A percentile compares a stretch with the other conserved stretches of the same genome.
These are phyloP conservation scores for Parazoanthus swiftii DNA, from an alignment of 92 coral and sea anemone genomes.

Conservation along the genomic window DNA sequence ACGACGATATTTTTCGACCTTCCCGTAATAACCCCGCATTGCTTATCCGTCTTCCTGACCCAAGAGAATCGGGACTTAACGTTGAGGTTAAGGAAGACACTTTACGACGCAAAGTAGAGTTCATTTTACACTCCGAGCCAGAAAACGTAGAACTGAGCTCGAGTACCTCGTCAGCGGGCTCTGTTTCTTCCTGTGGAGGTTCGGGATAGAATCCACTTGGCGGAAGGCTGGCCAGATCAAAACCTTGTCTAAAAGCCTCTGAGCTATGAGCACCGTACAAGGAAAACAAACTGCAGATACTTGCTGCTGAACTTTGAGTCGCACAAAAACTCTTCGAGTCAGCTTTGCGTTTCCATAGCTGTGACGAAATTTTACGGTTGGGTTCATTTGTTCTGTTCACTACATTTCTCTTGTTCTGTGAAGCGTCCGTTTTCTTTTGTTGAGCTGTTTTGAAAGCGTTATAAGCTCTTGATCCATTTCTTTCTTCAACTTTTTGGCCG, in stretches of 20 bases:
- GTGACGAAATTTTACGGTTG: neutral
- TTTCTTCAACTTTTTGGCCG: neutral
- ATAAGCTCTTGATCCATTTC: neutral
- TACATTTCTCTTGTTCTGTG: neutral
- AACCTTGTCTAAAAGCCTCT: constrained; percentile 64
- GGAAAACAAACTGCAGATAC: constrained; percentile 45
- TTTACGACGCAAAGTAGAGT: constrained; percentile 40
- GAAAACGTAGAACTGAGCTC: neutral
- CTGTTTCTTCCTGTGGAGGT: constrained; percentile 49
- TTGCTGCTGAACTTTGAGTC: constrained; percentile 1
- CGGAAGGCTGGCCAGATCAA: constrained; percentile 66
- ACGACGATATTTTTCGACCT: constrained; percentile 49
- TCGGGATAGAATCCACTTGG: constrained; percentile 86
- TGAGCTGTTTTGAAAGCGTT: neutral
- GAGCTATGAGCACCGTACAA: constrained; percentile 75
- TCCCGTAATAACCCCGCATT: constrained; percentile 34
- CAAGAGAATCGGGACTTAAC: neutral
- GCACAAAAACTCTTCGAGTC: neutral
- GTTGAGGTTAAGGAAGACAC: constrained; percentile 8
- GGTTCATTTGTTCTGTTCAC: neutral
- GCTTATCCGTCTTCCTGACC: constrained; percentile 33
- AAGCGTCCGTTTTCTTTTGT: constrained; percentile 29
- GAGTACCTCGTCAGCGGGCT: neutral
- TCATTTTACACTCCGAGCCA: neutral
- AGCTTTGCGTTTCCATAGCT: constrained; percentile 31